phyloP scores from a whole-genome alignment of 2,797 vertebrate species.

The Darevskia mixta region DNA sequence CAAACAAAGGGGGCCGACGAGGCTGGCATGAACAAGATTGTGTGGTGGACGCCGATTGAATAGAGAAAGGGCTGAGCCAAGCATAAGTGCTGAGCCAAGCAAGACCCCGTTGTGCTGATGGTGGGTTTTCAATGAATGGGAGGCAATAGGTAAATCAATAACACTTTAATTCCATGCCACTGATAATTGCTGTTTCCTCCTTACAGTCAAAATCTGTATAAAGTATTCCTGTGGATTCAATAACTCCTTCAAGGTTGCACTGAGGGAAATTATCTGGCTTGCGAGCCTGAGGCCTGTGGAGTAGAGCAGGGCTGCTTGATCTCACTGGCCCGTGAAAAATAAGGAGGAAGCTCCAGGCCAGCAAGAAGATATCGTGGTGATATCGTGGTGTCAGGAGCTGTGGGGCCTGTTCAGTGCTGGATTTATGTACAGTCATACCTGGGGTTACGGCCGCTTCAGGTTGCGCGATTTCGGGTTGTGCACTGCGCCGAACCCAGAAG shows the following conservation, averaged over 20 bases:
- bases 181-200: slow-evolving; percentile 31
- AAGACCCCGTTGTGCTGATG: slow-evolving; percentile 16
- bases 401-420: too few relatives aligned
- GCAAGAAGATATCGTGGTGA: not conserved
- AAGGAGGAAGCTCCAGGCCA: not conserved
- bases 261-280: not conserved
- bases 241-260: slow-evolving; percentile 25
- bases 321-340: not conserved
- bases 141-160: not conserved
- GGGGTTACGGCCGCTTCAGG: too few relatives aligned
- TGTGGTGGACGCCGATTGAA: not conserved
- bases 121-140: slow-evolving; percentile 18
- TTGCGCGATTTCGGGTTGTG: too few relatives aligned
- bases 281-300: not conserved
- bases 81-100: not conserved
- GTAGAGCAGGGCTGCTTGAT: not conserved
- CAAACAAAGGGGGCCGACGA: not conserved
- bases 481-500: too few relatives aligned
- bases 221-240: slow-evolving; percentile 4
- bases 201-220: slow-evolving; percentile 9
- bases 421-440: too few relatives aligned
- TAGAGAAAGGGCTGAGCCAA: not conserved
- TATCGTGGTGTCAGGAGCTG: too few relatives aligned
- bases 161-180: slow-evolving; percentile 33
- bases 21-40: not conserved